These are phyloP conservation scores for Bombyx mori DNA, from an alignment of 1,140 invertebrate genomes.

Conservation along the genomic window DNA sequence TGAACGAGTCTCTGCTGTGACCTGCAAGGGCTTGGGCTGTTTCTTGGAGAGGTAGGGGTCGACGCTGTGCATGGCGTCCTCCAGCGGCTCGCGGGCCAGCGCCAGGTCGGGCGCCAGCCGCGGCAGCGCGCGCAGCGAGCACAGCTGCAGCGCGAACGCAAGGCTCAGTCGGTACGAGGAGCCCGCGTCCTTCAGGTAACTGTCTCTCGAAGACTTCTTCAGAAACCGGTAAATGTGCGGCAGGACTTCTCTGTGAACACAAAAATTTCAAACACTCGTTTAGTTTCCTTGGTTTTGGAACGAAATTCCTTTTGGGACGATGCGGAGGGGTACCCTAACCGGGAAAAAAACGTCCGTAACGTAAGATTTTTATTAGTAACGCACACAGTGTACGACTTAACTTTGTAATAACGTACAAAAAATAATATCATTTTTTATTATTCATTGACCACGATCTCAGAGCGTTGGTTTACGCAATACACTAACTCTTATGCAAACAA, in stretches of 20 bases:
- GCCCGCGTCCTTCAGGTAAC: slow-evolving; percentile 72
- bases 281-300: no score
- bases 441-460: no score
- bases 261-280: no score
- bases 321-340: no score
- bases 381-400: no score
- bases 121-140: slow-evolving; percentile 70
- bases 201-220: slow-evolving; percentile 63
- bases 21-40: slow-evolving; percentile 76
- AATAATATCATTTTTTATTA: no score
- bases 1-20: slow-evolving; percentile 21
- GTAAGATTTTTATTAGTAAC: no score
- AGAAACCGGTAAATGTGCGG: slow-evolving; percentile 72
- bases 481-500: no score
- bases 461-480: no score
- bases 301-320: no score
- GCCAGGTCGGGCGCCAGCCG: slow-evolving; percentile 66
- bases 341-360: no score
- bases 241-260: slow-evolving; percentile 72
- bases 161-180: slow-evolving; percentile 74
- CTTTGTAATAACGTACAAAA: no score
- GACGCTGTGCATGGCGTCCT: slow-evolving; percentile 59
- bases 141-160: slow-evolving; percentile 74
- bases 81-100: slow-evolving; percentile 67
- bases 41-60: slow-evolving; percentile 72